Base-by-base conservation (phyloP, 2,113 vertebrate genomes). In the Bufo bufo region DNA sequence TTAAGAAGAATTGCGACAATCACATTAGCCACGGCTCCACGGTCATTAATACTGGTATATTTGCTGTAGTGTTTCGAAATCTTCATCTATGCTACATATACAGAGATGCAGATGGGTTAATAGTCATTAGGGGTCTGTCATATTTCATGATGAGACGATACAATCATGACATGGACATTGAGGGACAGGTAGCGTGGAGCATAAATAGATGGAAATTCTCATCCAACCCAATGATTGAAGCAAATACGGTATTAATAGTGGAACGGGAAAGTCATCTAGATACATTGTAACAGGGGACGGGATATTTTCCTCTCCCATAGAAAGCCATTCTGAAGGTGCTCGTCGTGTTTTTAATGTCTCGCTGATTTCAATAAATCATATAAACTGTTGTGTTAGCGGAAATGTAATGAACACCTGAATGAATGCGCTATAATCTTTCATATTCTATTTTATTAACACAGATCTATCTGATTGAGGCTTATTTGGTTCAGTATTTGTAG, bases 1-100 rank as follows among this genome's bases (percentile, higher is more conserved):
- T 88, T 78, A 84, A 56, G 59, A 77, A 84, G 72, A 78, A 84
- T 88, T 56, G 58, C 52, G 77, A 20, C 87, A 84, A 63, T 88
- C 80, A 56, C 33, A 88, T 88, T 84, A 54, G 71, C 11, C 20
- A 23, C 52, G 16, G 59, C 83, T 88, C 77, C 80, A 84, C 19
- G 77, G 69, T 65, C 50, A 66, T 83, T 82, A 82, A 47, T 75
- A 77, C 2, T 52, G 20, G 17, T 84, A 84, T 23, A 88, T 84
- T 54, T 84, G 72, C 81, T 23, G 33, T 19, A 77, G 47, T 75
- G 69, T 45, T 77, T 20, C 19, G 11, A 85, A 85, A 77, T 47
- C 52, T 77, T 85, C 16, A 85, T 85, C 69, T 19, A 2, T 50
- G 72, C 56, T 75, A 8, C 43, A 61, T 85, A 56, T 61, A 20